Conservation (phyloP, 2,797 vertebrate genomes). For the Alectoris magna region DNA sequence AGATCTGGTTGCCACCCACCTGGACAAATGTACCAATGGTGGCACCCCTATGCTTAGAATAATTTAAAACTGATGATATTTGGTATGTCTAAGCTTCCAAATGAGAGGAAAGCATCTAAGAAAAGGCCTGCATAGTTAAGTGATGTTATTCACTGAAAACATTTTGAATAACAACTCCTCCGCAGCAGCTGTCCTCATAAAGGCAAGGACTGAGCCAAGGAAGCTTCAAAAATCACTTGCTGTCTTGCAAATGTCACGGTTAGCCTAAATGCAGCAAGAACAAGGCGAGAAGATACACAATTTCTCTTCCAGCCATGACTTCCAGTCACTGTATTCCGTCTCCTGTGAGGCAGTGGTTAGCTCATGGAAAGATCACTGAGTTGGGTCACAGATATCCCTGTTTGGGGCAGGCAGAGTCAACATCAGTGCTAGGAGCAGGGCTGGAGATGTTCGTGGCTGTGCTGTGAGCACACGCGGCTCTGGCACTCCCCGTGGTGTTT, state of each 20-base stretch:
- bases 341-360: background rate
- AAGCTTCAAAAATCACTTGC: background rate
- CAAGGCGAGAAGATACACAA: background rate
- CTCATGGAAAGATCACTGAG: background rate
- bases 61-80: background rate
- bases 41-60: background rate
- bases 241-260: background rate
- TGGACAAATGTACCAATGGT: background rate
- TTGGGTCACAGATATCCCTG: background rate
- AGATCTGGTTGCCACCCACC: background rate
- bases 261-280: background rate
- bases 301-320: background rate
- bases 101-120: background rate
- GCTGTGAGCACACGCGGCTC: accelerated
- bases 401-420: background rate
- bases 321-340: background rate
- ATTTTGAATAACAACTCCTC: background rate
- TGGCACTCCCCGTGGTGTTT: background rate
- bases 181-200: background rate
- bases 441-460: background rate
- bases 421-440: background rate
- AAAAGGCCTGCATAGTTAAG: background rate
- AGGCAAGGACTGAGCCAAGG: background rate
- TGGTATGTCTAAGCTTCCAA: background rate
- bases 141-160: background rate